Evolutionary conservation across 37 sponge, comb jelly and placozoan genomes (phyloP), one percentile per base, ranked within the genome.

Genomic region (Cladorhizidae sp.): DNA sequence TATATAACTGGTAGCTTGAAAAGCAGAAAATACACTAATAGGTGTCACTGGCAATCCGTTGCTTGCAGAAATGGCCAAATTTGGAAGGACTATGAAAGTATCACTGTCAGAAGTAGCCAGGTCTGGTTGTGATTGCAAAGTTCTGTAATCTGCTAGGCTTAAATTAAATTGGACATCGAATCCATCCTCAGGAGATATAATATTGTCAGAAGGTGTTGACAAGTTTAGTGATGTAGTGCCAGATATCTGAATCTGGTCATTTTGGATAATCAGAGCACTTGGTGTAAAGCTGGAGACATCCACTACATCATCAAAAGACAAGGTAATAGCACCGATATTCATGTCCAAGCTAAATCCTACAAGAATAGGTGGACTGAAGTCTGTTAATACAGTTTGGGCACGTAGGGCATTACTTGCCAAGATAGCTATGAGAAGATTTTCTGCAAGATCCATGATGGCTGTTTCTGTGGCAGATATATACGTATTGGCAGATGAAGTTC

Each of bases 221-320:
- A 92, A 78, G 2, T 45, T 75, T 58, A 88, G 75, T n/a, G 18
- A 35, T 55, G 63, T 78, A n/a, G 29, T 79, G 64, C 56, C 6
- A 5, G 76, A 78, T n/a, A n/a, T n/a, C n/a, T n/a, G n/a, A 23
- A 74, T 51, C 18, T 67, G 77, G 61, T 81, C 74, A 20, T 9
- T 36, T 58, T 90, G 94, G 0, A 96, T 32, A 1, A 87, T 87
- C 14, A 96, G 67, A 21, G 65, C 82, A 56, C 54, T 79, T 33
- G 89, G 83, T 31, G 39, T 40, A 54, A 93, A 82, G 17, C 79
- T 45, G 32, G 68, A 59, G 12, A 84, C 40, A 28, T 70, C 59
- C 42, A 87, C 80, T 7, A 96, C 93, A 82, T 93, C 94, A 85
- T 80, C 62, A 42, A 96, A 96, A 18, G 83, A 85, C 20, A 96